A percentile compares a stretch with the other conserved stretches of the same genome.
phyloP scores from a whole-genome alignment of 2,113 vertebrate genomes.

The Aegithalos caudatus region DNA sequence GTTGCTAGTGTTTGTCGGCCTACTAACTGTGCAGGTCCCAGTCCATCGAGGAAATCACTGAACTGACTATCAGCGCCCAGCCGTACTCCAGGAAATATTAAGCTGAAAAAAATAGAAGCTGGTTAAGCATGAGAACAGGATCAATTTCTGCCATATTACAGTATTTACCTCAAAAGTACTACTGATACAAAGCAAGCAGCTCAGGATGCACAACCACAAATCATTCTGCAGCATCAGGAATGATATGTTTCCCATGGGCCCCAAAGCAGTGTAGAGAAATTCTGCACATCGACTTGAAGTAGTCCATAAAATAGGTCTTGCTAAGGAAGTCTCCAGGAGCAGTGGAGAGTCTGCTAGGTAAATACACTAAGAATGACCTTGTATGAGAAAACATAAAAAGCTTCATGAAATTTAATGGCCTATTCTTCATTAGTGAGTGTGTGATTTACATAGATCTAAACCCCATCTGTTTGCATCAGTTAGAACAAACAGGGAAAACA shows the following conservation, averaged over 20 bases:
- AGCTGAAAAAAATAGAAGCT: constrained; percentile 69
- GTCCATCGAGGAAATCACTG: constrained; percentile 95
- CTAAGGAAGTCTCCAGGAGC: background rate
- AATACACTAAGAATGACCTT: background rate
- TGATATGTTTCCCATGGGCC: background rate
- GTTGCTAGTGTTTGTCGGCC: constrained; percentile 96
- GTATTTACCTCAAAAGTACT: background rate
- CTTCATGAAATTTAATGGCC: background rate
- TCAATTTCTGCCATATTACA: background rate
- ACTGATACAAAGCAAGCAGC: background rate
- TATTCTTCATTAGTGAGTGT: background rate
- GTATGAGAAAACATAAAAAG: background rate
- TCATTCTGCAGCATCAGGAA: background rate
- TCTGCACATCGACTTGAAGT: background rate
- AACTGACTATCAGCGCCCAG: constrained; percentile 95
- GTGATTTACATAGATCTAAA: background rate
- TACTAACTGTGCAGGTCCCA: constrained; percentile 95
- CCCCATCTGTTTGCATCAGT: background rate
- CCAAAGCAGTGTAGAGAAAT: background rate
- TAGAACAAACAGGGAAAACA: background rate
- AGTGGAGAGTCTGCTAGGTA: background rate
- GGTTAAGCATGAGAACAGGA: background rate
- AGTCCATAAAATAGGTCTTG: background rate
- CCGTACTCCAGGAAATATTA: constrained; percentile 94
- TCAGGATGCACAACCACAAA: background rate